These are phyloP conservation scores for Limulus polyphemus DNA, from an alignment of 2,888 invertebrate species.

Conservation along the genomic window DNA sequence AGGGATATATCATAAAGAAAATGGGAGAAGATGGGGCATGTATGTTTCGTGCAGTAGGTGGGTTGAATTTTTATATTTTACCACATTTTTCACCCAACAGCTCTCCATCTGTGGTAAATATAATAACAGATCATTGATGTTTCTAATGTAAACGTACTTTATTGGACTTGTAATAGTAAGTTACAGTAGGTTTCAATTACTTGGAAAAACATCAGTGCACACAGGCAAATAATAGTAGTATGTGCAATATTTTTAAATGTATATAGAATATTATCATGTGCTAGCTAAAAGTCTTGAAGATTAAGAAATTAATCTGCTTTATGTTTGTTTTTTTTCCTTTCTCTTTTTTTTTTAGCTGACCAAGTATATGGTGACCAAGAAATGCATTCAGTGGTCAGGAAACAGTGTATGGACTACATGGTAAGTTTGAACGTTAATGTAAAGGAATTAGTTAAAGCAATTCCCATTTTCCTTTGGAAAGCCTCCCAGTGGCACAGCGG, in stretches of 20 bases:
- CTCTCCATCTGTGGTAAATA: not conserved
- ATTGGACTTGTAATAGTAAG: not conserved
- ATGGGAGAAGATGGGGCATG: conserved; percentile 83
- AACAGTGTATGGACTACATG: conserved; percentile 81
- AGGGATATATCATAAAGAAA: conserved; percentile 62
- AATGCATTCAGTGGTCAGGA: conserved; percentile 66
- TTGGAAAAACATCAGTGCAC: too few species aligned
- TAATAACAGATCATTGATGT: conserved; percentile 2
- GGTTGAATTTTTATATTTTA: conserved; percentile 21
- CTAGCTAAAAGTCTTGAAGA: too few species aligned
- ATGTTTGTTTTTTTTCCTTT: not conserved
- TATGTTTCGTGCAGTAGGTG: conserved; percentile 64
- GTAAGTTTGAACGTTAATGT: conserved; percentile 39
- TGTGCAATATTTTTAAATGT: too few species aligned
- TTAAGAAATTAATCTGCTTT: too few species aligned
- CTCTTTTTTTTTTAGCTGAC: conserved; percentile 45
- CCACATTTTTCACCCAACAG: not conserved
- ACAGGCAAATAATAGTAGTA: too few species aligned
- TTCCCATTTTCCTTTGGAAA: conserved; percentile 17
- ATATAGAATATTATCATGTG: too few species aligned
- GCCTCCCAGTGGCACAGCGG: too few species aligned
- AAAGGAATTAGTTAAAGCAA: too few species aligned
- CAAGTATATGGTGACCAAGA: conserved; percentile 84
- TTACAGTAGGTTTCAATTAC: not conserved
- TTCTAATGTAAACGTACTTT: too few species aligned